Base-by-base conservation (phyloP, 2,113 vertebrate species). In the Apteryx owenii region DNA sequence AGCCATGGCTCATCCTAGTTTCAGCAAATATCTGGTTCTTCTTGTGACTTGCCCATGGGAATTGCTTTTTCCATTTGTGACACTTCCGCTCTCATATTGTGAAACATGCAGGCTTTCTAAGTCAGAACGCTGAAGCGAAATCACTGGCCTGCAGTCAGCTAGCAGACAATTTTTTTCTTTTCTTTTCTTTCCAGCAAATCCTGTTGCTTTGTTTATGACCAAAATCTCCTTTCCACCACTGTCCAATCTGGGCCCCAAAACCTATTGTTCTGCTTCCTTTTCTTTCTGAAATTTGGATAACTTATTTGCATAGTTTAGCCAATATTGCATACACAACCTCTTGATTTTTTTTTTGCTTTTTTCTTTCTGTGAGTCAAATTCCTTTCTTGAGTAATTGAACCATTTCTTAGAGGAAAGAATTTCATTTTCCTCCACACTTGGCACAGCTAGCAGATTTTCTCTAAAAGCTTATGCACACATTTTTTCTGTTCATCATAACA, bases 1-100 rank as follows among this genome's bases (percentile, higher is more conserved):
- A 66, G 56, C 58, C 20, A 1, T 19, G 25, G 54, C 38, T 88
- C 17, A 3, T 33, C 56, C 22, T 18, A 33, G 15, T 28, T 82
- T 50, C 26, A 4, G 53, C 25, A 10, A 36, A 85, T 20, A 0
- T 40, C 19, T 81, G 53, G 8, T 58, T 28, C 36, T 89, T 72
- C 56, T 46, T 81, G n/a, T 8, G 4, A 23, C 29, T 80, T 0
- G 3, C 15, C 38, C 46, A 8, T 19, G 44, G 48, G n/a, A 71
- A 36, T 15, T 54, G 44, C 23, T 81, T 61, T 85, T 51, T 36
- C 46, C 36, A 29, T 31, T 85, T 54, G 20, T 44, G 26, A 15
- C 2, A 10, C 33, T n/a, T 61, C 42, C 3, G 5, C 56, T 58
- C 80, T 79, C 0, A 0, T 19, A 5, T 33, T 40, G 18, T 0